Evolutionary conservation across 2,113 vertebrate genomes (phyloP).

Genomic region (Guaruba guarouba): DNA sequence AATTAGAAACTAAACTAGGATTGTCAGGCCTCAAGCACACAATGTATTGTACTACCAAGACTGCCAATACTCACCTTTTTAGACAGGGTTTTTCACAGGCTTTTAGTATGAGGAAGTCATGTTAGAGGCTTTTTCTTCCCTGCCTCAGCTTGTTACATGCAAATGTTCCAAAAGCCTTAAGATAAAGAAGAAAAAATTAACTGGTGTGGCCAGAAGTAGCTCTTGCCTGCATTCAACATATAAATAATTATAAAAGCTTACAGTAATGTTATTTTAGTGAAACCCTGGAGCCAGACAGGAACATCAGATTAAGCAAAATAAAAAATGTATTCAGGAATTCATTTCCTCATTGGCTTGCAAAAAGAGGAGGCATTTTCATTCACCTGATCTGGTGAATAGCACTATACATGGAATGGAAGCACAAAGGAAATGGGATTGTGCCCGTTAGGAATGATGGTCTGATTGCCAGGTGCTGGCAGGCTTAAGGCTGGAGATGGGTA

Average conservation of each 20-base stretch:
- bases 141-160: background rate
- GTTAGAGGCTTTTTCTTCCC: background rate
- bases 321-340: background rate
- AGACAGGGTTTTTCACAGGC: background rate
- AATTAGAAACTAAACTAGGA: background rate
- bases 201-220: background rate
- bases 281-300: background rate
- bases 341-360: background rate
- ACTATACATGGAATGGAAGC: background rate
- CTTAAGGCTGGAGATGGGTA: background rate
- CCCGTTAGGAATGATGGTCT: background rate
- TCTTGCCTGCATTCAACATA: background rate
- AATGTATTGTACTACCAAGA: background rate
- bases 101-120: background rate
- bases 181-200: background rate
- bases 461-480: background rate
- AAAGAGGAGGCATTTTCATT: background rate
- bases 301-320: background rate
- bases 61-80: background rate
- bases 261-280: background rate
- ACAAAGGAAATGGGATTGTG: background rate
- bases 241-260: background rate
- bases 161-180: background rate
- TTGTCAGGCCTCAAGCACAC: background rate
- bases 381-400: background rate